Base-by-base conservation (phyloP, 2,888 invertebrate species). In the Molanna angustata region DNA sequence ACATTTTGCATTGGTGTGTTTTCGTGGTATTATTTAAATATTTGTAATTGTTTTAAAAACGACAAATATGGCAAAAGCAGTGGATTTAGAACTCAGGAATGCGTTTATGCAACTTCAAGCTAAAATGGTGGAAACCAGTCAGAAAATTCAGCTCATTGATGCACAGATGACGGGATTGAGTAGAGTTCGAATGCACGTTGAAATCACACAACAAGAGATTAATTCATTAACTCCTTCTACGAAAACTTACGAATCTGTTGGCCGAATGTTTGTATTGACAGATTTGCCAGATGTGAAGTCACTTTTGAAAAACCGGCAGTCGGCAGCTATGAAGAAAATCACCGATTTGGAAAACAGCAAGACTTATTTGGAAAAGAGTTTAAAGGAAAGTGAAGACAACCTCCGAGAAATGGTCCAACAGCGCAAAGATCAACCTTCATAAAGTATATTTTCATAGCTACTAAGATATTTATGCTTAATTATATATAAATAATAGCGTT, bases 381-480 rank as follows among this genome's bases (percentile, higher is more conserved):
- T 94, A 58, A 89, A 89, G 67, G 92, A 93, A 66, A 87, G 88
- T 64, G 88, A 91, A 72, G 85, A 90, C 67, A 90, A 89, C 67
- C 78, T 94, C 41, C 75, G 93, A 62, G 92, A 93, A 77, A 82
- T 93, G 80, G 84, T 88, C 0, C 83, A 85, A 63, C 85, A 83
- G 61, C 78, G 82, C 57, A 84, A 83, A 67, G 76, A 77, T 54
- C 72, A 69, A 58, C 65, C 64, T 62, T 13, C 49, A 14, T 54
- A 49, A 49, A 21, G n/a, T 21, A 1, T 42, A 6, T 42, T 27
- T n/a, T n/a, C n/a, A n/a, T n/a, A n/a, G n/a, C n/a, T n/a, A n/a
- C n/a, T n/a, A n/a, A n/a, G n/a, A n/a, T n/a, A n/a, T n/a, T n/a
- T n/a, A n/a, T n/a, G n/a, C n/a, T n/a, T n/a, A n/a, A n/a, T n/a